phyloP scores from a whole-genome alignment of 2,797 vertebrate genomes.

The Pipistrellus pygmaeus region DNA sequence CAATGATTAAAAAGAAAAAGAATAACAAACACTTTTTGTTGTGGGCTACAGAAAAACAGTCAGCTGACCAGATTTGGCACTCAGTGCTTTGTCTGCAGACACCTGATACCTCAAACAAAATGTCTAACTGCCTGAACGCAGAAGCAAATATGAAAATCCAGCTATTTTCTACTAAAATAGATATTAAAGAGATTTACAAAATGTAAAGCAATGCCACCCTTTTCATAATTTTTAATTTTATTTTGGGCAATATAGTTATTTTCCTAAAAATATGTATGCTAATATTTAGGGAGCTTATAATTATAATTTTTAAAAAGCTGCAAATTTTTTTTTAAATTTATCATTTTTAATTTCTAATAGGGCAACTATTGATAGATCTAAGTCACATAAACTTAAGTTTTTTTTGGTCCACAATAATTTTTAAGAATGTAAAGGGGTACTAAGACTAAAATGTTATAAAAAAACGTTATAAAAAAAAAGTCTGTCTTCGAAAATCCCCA shows the following conservation, averaged over 20 bases:
- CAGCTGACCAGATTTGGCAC: neutral
- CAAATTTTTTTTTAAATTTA: neutral
- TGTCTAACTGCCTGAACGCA: neutral
- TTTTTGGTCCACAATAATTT: neutral
- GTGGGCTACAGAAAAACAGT: neutral
- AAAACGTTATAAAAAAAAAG: too few species aligned
- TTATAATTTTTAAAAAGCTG: conserved; percentile 40
- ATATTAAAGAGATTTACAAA: conserved; percentile 17
- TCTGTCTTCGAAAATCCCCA: conserved; percentile 13
- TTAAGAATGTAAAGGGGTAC: neutral
- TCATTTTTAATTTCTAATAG: conserved; percentile 54
- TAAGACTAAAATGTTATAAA: neutral
- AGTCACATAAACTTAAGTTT: conserved; percentile 14
- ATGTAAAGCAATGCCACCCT: neutral
- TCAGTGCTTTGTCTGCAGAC: neutral
- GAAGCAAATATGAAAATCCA: conserved; percentile 1
- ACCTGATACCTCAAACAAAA: conserved; percentile 31
- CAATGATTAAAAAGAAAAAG: neutral
- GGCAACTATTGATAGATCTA: neutral
- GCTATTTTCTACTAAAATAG: neutral
- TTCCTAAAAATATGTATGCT: conserved; percentile 51
- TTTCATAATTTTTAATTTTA: conserved; percentile 13
- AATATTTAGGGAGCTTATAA: neutral
- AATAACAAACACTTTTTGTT: neutral
- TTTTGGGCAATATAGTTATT: neutral